These are phyloP conservation scores for Nothobranchius furzeri DNA, from an alignment of 2,113 vertebrate genomes.

Conservation along the genomic window DNA sequence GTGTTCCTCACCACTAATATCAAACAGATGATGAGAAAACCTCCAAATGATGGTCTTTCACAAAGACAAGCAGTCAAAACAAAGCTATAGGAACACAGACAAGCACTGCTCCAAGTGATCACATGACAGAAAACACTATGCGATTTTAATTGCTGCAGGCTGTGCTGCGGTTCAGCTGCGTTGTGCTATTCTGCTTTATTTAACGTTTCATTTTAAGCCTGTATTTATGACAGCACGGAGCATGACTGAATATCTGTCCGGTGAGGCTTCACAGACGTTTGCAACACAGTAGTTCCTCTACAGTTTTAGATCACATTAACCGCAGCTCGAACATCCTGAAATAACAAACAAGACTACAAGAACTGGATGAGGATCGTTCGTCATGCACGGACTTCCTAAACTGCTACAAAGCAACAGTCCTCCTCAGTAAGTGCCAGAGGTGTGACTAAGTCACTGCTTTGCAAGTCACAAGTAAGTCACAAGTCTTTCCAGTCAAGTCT, in stretches of 20 bases:
- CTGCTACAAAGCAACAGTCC: slow-evolving; percentile 55
- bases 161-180: slow-evolving; percentile 52
- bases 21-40: slow-evolving; percentile 83
- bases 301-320: slow-evolving; percentile 43
- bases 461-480: too few relatives aligned
- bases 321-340: slow-evolving; percentile 45
- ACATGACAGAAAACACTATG: slow-evolving; percentile 62
- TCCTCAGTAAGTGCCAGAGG: slow-evolving; percentile 1
- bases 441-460: too few relatives aligned
- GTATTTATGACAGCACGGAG: not conserved
- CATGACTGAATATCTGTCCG: slow-evolving; percentile 13
- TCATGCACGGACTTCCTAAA: slow-evolving; percentile 55
- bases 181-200: slow-evolving; percentile 44
- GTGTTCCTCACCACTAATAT: slow-evolving; percentile 85
- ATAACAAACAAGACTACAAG: slow-evolving; percentile 65
- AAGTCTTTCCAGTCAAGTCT: too few relatives aligned
- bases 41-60: slow-evolving; percentile 81
- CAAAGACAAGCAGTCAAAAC: slow-evolving; percentile 83
- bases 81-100: slow-evolving; percentile 79
- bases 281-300: slow-evolving; percentile 40
- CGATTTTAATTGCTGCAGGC: slow-evolving; percentile 67
- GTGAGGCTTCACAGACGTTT: slow-evolving; percentile 10
- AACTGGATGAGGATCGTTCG: slow-evolving; percentile 50
- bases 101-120: slow-evolving; percentile 69
- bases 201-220: slow-evolving; percentile 24